Evolutionary conservation across 2,888 invertebrate species (phyloP), one percentile per base, ranked within the genome.

Genomic region (Acanthosepion lycidas): DNA sequence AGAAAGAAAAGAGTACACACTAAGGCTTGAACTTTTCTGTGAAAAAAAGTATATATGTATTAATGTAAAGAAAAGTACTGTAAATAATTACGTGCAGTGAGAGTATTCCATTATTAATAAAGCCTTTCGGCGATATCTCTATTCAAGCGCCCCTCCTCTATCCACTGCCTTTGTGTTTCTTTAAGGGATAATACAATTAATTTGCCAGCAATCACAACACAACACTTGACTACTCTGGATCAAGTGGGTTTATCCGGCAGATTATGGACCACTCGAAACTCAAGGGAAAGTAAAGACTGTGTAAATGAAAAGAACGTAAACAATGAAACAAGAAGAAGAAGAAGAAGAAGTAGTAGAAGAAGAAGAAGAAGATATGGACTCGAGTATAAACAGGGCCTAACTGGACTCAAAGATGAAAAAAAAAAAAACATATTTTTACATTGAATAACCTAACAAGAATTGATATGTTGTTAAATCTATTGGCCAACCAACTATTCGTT

Each of bases 101-200:
- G 42, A 42, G 42, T 78, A 78, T 78, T 64, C 1, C 64, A 64
- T 64, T 78, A 78, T 9, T 78, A n/a, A 78, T 78, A 78, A 78
- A 33, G 12, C 78, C 78, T 33, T n/a, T 15, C 3, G 33, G 78
- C n/a, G 78, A 78, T 78, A 78, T 78, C n/a, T 33, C n/a, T 9
- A 15, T n/a, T n/a, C 12, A n/a, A 78, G 78, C 15, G n/a, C n/a
- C 15, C 15, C 78, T 15, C n/a, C 12, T 78, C 18, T n/a, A 78
- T 78, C n/a, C n/a, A 78, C 9, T n/a, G n/a, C 5, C 6, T 8
- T 42, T 78, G 78, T 78, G n/a, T 33, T n/a, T n/a, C 78, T n/a
- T n/a, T n/a, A 78, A 78, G 78, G 78, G 78, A 78, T 78, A 78
- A 78, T 78, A 78, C 78, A 78, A 78, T 78, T 78, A 78, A 78